Percentiles rank a stretch among this genome's conserved stretches.
Evolutionary conservation across 2,888 invertebrate genomes (phyloP).

Genomic region (Chesias legatella): DNA sequence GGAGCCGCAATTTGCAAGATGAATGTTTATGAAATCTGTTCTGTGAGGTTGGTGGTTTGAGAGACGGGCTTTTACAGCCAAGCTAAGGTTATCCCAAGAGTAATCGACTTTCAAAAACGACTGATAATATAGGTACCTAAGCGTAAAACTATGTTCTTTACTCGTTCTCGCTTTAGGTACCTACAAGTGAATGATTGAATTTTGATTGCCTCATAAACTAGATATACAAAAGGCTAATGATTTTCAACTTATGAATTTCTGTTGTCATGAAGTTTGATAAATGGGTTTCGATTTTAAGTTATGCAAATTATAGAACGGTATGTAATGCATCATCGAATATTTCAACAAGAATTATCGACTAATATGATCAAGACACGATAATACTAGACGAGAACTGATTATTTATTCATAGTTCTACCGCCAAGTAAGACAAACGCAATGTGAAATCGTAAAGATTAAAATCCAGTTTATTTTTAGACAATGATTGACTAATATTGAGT

Average conservation of each 20-base stretch:
- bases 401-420: not conserved
- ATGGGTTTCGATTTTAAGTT: conserved; percentile 20
- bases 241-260: conserved; percentile 14
- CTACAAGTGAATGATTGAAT: not conserved
- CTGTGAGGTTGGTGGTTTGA: conserved; percentile 11
- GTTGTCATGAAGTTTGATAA: conserved; percentile 27
- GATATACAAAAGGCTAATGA: conserved; percentile 1
- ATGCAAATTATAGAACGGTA: conserved; percentile 26
- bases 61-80: conserved; percentile 6
- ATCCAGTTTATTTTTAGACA: conserved; percentile 5
- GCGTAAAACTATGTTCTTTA: not conserved
- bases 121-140: not conserved
- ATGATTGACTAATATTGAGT: conserved; percentile 13
- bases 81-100: conserved; percentile 9
- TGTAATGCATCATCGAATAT: conserved; percentile 25
- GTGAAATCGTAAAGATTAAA: conserved; percentile 7
- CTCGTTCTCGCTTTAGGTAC: conserved; percentile 7
- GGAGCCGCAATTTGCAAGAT: conserved; percentile 28
- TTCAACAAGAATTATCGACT: conserved; percentile 26
- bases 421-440: conserved; percentile 2
- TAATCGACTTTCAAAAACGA: conserved; percentile 2
- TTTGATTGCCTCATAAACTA: not conserved
- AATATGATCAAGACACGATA: conserved; percentile 12
- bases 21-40: conserved; percentile 31
- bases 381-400: conserved; percentile 15